phyloP scores from a whole-genome alignment of 2,888 invertebrate genomes.

The Ditula angustiorana region DNA sequence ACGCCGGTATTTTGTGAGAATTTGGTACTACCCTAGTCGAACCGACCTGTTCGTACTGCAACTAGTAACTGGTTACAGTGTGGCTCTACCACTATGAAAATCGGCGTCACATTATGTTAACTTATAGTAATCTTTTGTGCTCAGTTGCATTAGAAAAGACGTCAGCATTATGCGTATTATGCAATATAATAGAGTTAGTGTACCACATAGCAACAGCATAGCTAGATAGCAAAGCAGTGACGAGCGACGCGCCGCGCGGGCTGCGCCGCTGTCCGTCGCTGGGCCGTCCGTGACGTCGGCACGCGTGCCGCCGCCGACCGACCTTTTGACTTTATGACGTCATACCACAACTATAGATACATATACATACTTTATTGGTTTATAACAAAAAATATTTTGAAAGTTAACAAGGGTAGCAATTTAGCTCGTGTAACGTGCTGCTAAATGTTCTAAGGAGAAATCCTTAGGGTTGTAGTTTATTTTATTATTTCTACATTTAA shows the following conservation, averaged over 20 bases:
- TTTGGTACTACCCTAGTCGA: too few species aligned
- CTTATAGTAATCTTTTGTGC: neutral
- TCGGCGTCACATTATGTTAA: too few species aligned
- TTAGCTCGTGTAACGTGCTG: too few species aligned
- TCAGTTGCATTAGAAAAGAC: neutral
- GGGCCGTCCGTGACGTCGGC: slow-evolving; percentile 18
- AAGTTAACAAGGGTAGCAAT: neutral
- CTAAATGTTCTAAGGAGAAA: neutral
- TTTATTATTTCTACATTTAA: too few species aligned
- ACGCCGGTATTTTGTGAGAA: too few species aligned
- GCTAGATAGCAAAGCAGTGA: neutral
- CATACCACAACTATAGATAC: slow-evolving; percentile 18
- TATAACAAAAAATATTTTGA: neutral
- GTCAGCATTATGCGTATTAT: neutral
- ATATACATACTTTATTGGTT: neutral
- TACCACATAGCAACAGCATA: too few species aligned
- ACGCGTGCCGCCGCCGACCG: neutral
- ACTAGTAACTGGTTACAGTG: too few species aligned
- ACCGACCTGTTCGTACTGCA: too few species aligned
- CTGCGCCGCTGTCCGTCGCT: slow-evolving; percentile 41
- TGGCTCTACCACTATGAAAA: too few species aligned
- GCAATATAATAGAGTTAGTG: neutral
- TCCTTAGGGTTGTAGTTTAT: too few species aligned
- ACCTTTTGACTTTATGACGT: slow-evolving; percentile 23
- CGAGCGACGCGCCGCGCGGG: slow-evolving; percentile 51